Evolutionary conservation across 2,888 invertebrate species (phyloP).

Genomic region (Rotaria macrura): DNA sequence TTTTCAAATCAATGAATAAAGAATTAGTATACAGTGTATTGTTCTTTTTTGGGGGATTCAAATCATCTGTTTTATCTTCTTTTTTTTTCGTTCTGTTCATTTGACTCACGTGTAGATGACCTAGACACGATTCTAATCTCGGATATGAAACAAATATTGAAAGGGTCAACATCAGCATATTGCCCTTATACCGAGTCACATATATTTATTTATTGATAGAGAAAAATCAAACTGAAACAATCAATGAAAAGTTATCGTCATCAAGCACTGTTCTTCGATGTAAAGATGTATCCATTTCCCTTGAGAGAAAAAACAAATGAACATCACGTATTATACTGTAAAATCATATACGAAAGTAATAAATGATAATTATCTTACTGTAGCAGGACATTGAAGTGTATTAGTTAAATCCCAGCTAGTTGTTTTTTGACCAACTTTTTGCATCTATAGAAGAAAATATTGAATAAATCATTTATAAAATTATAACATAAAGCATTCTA

Average conservation of each 20-base stretch:
- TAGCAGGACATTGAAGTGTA: slow-evolving; percentile 37
- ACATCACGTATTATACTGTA: too few species aligned
- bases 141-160: neutral
- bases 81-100: neutral
- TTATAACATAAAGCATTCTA: neutral
- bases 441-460: neutral
- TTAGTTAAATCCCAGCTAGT: slow-evolving; percentile 24
- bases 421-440: slow-evolving; percentile 23
- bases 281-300: neutral
- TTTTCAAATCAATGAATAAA: too few species aligned
- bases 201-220: neutral
- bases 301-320: neutral
- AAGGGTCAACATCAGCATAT: neutral
- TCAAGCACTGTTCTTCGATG: neutral
- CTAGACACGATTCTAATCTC: neutral
- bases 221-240: neutral
- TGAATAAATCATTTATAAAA: neutral
- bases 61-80: neutral
- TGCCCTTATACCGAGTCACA: neutral
- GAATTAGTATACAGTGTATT: too few species aligned
- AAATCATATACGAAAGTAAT: neutral
- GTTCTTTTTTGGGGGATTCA: neutral
- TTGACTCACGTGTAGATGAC: neutral
- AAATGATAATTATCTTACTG: neutral
- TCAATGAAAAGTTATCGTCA: neutral